These are phyloP conservation scores for Alethe diademata DNA, from an alignment of 2,113 vertebrate species.

Conservation along the genomic window DNA sequence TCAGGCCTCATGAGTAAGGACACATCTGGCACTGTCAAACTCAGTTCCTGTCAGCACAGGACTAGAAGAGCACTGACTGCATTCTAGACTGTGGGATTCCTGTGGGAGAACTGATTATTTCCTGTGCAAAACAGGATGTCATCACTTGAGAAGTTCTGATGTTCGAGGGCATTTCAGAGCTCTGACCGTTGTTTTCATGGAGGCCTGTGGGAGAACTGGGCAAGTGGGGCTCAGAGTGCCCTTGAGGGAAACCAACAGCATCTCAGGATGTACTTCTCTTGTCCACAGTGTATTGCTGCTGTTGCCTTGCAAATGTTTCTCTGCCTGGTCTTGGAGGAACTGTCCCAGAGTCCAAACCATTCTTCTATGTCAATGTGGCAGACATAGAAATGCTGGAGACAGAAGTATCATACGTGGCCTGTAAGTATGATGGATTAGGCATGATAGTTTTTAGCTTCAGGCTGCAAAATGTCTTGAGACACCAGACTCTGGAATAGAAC, in stretches of 20 bases:
- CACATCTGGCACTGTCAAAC: background rate
- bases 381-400: constrained; percentile 92
- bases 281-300: constrained; percentile 91
- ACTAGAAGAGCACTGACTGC: background rate
- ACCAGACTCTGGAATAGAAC: background rate
- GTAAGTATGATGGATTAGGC: constrained; percentile 76
- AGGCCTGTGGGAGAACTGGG: background rate
- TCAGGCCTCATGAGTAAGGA: background rate
- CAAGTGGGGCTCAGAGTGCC: background rate
- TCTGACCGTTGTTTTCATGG: background rate
- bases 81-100: background rate
- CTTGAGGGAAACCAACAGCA: background rate
- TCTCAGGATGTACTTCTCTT: background rate
- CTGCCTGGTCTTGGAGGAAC: constrained; percentile 88
- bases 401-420: constrained; percentile 94
- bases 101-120: background rate
- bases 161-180: background rate
- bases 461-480: background rate
- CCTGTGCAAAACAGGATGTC: background rate
- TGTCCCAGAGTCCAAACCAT: constrained; percentile 92
- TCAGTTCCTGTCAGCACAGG: background rate
- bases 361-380: constrained; percentile 96
- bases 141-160: background rate
- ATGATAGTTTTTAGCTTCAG: background rate
- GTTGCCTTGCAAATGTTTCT: constrained; percentile 93